Percentiles rank a stretch among this genome's conserved stretches.
phyloP scores from a whole-genome alignment of 2,113 vertebrate species.

The Telmatochromis brachygnathus region DNA sequence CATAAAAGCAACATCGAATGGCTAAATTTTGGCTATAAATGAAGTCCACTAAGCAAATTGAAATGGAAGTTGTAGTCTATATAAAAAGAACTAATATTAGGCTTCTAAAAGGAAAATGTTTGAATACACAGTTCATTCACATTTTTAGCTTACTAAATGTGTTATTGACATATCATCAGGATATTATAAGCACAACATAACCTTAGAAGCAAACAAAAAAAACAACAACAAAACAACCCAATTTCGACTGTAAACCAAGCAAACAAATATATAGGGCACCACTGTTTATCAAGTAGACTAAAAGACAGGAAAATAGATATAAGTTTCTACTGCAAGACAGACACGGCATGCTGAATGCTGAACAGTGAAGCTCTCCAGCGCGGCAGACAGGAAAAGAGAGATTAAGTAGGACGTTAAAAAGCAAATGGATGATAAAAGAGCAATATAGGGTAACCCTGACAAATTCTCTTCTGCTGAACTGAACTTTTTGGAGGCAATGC shows the following conservation, averaged over 20 bases:
- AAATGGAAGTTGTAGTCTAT: not conserved
- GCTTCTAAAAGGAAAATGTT: not conserved
- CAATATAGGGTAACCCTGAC: not conserved
- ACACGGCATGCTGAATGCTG: not conserved
- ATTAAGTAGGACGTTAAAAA: not conserved
- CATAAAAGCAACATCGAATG: not conserved
- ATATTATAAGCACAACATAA: not conserved
- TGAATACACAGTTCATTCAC: not conserved
- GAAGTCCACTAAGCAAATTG: not conserved
- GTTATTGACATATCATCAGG: not conserved
- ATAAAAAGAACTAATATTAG: not conserved
- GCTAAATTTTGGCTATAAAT: not conserved
- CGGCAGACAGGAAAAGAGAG: not conserved
- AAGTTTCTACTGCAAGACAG: not conserved
- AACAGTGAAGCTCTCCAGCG: not conserved
- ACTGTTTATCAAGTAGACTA: constrained; percentile 18
- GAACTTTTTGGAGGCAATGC: not conserved
- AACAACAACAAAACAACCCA: not conserved
- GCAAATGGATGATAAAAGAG: not conserved
- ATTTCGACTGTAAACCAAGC: not conserved
- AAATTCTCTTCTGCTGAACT: not conserved
- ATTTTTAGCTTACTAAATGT: not conserved
- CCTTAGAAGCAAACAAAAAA: not conserved
- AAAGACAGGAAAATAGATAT: not conserved
- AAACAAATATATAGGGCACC: constrained; percentile 19